Conservation (phyloP, 2,888 invertebrate genomes). For the Galerucella calmariensis region DNA sequence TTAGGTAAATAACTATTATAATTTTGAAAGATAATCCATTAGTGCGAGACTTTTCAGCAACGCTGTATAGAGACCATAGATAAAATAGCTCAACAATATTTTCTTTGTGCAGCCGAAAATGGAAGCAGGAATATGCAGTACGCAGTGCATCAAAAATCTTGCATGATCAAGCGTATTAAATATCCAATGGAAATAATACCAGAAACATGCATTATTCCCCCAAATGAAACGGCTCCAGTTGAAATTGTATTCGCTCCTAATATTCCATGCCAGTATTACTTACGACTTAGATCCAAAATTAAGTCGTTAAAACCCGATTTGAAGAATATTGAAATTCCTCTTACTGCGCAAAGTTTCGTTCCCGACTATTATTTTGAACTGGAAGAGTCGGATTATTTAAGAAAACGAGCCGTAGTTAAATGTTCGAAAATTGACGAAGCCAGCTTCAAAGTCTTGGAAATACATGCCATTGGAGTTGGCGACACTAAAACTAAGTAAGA, state of each 20-base stretch:
- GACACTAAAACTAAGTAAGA: slow-evolving; percentile 51
- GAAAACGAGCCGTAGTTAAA: slow-evolving; percentile 65
- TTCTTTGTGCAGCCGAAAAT: background rate
- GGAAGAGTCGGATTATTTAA: slow-evolving; percentile 71
- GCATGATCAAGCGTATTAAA: background rate
- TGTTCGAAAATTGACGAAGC: slow-evolving; percentile 31
- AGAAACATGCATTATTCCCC: slow-evolving; percentile 8
- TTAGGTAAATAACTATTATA: too few species aligned
- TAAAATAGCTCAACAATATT: too few species aligned
- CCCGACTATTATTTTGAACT: slow-evolving; percentile 79
- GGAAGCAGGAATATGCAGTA: background rate
- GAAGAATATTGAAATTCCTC: slow-evolving; percentile 56
- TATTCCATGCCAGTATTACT: slow-evolving; percentile 68
- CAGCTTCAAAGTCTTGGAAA: slow-evolving; percentile 70
- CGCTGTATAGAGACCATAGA: too few species aligned
- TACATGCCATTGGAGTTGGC: slow-evolving; percentile 74
- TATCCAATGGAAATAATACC: slow-evolving; percentile 34
- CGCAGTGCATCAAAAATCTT: background rate
- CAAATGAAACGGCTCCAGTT: slow-evolving; percentile 40
- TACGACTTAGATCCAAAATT: slow-evolving; percentile 69
- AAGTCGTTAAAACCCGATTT: slow-evolving; percentile 66
- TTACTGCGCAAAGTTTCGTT: slow-evolving; percentile 72
- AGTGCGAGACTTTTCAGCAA: too few species aligned
- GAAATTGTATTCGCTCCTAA: slow-evolving; percentile 69
- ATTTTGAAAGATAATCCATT: too few species aligned